phyloP scores from a whole-genome alignment of 2,888 invertebrate species.

The Malacosoma neustria region DNA sequence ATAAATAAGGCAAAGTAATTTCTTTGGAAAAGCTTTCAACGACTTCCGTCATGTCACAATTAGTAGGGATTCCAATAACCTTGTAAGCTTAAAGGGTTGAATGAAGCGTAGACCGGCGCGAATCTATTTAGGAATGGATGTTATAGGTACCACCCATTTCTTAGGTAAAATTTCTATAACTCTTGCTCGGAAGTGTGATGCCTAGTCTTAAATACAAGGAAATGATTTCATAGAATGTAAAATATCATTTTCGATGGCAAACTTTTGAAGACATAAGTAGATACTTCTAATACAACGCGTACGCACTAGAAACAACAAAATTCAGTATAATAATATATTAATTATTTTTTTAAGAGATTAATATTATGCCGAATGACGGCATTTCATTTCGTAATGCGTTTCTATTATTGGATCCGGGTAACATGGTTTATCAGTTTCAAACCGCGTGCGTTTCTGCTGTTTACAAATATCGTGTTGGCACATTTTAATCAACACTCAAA shows the following conservation, averaged over 20 bases:
- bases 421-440: slow-evolving; percentile 16
- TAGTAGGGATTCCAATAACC: too few relatives aligned
- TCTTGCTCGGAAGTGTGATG: too few relatives aligned
- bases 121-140: too few relatives aligned
- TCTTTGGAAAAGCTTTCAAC: too few relatives aligned
- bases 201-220: too few relatives aligned
- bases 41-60: too few relatives aligned
- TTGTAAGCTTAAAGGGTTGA: too few relatives aligned
- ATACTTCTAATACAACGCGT: neutral
- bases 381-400: slow-evolving; percentile 22
- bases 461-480: slow-evolving; percentile 9
- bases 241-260: neutral
- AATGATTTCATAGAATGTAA: neutral
- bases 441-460: slow-evolving; percentile 7
- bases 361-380: slow-evolving; percentile 24
- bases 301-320: neutral
- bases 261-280: neutral
- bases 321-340: slow-evolving; percentile 1
- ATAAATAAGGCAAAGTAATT: too few relatives aligned
- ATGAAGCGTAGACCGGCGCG: too few relatives aligned
- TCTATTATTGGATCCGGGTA: slow-evolving; percentile 21
- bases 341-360: slow-evolving; percentile 19
- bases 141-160: too few relatives aligned
- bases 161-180: too few relatives aligned
- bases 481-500: slow-evolving; percentile 20